Evolutionary conservation across 1,140 invertebrate species (phyloP), one percentile per base, ranked within the genome.

Genomic region (Drosophila orena): DNA sequence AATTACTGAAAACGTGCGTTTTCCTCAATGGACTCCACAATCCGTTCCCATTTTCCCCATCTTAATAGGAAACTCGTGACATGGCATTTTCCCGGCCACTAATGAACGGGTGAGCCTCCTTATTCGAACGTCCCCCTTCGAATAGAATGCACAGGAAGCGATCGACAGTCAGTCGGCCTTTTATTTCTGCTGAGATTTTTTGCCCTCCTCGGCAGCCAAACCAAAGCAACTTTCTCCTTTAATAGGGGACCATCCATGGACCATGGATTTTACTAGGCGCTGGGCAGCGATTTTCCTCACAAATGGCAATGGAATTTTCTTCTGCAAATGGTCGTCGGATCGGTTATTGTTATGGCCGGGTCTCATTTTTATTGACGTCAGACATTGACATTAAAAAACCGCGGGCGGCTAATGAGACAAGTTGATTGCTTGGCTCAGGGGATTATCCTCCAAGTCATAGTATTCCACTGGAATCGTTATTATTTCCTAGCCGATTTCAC

Each of bases 41-140:
- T 61, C 44, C 37, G 52, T 65, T 59, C n/a, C 49, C 40, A 54
- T 68, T 30, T 49, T 46, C 44, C 52, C 37, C 12, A 7, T 42
- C 81, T 74, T 61, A 79, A 88, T 77, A 73, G 56, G 27, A 77
- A 77, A 83, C 71, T 88, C 84, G 83, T 88, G 83, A 89, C 68
- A 57, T 50, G 56, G 79, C 79, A 62, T 68, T 88, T 88, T 83
- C 49, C 55, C 27, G 56, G 59, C 78, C 75, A 79, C 79, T 88
- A 81, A 88, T 88, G 83, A 88, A 79, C 60, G 37, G 69, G 46
- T 42, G 47, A 71, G 38, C 57, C 75, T 70, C 70, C 75, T 79
- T 83, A 79, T 79, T 79, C 68, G 60, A 27, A 20, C 37, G 35
- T 15, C 62, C 42, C 58, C 58, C 58, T 50, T 52, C n/a, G 70